Conservation (phyloP, 2,113 vertebrate genomes). For the Tylochromis polylepis region DNA sequence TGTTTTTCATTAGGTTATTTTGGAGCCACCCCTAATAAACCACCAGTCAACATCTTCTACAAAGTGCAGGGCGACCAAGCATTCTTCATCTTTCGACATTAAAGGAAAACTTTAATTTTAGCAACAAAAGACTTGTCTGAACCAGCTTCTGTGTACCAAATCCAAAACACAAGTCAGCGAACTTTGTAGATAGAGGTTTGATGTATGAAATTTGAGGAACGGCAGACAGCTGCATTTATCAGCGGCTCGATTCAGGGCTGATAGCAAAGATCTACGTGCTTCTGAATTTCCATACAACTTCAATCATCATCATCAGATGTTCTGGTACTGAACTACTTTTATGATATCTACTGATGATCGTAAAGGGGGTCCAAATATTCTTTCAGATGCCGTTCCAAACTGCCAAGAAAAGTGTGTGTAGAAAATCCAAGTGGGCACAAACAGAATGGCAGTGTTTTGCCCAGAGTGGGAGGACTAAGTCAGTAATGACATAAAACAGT, state of each 20-base stretch:
- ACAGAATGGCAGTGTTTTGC: constrained; percentile 27
- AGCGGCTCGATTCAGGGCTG: neutral
- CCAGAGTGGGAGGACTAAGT: constrained; percentile 28
- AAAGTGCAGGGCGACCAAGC: neutral
- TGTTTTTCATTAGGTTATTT: neutral
- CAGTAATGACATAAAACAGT: constrained; percentile 39
- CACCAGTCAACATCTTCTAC: neutral
- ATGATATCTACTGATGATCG: neutral
- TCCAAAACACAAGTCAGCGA: neutral
- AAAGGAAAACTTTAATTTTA: neutral
- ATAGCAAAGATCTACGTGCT: neutral
- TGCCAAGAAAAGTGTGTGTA: neutral
- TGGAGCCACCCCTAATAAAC: neutral
- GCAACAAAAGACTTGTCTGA: neutral
- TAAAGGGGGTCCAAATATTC: neutral
- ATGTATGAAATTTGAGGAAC: neutral
- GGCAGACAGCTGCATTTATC: neutral
- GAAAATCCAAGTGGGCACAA: constrained; percentile 2
- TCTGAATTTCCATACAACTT: neutral
- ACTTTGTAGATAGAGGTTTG: constrained; percentile 8
- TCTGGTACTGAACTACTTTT: neutral
- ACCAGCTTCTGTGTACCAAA: neutral
- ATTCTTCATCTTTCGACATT: neutral
- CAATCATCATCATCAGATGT: neutral
- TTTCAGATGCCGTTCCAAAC: neutral